A percentile compares a stretch with the other conserved stretches of the same genome.
Evolutionary conservation across 2,113 vertebrate genomes (phyloP).

Genomic region (Neolamprologus sp.): DNA sequence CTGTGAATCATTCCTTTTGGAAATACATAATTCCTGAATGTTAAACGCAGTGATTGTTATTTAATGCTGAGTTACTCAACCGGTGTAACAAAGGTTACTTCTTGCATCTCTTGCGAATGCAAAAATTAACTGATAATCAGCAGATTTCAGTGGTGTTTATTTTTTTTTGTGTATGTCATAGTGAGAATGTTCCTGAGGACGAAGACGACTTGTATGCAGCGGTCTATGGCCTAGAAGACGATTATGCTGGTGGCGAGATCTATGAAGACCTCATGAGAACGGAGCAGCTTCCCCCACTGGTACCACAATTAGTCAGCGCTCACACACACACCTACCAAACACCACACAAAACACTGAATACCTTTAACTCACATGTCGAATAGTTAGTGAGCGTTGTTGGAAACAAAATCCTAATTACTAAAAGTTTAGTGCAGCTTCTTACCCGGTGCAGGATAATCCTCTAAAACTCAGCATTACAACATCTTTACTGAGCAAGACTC

Average conservation of each 20-base stretch:
- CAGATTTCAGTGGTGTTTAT: neutral
- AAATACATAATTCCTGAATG: neutral
- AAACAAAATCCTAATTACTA: neutral
- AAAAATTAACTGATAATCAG: neutral
- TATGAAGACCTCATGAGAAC: conserved; percentile 94
- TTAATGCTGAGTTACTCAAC: neutral
- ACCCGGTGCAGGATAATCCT: neutral
- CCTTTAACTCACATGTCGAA: neutral
- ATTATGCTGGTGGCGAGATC: conserved; percentile 80
- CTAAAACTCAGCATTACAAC: neutral
- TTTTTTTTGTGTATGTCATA: conserved; percentile 25
- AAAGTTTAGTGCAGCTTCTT: neutral
- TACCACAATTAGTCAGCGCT: conserved; percentile 43
- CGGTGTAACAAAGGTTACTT: neutral
- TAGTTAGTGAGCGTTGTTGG: neutral
- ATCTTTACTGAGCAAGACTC: neutral
- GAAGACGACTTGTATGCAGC: conserved; percentile 85
- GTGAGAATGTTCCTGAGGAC: conserved; percentile 75
- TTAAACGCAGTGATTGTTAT: neutral
- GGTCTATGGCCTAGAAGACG: conserved; percentile 75
- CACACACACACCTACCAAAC: neutral
- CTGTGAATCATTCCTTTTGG: neutral
- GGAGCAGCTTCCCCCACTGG: conserved; percentile 73
- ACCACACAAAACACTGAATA: neutral
- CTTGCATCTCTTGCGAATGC: neutral